Evolutionary conservation across 2,888 invertebrate genomes (phyloP).

Genomic region (Conistra vaccinii): DNA sequence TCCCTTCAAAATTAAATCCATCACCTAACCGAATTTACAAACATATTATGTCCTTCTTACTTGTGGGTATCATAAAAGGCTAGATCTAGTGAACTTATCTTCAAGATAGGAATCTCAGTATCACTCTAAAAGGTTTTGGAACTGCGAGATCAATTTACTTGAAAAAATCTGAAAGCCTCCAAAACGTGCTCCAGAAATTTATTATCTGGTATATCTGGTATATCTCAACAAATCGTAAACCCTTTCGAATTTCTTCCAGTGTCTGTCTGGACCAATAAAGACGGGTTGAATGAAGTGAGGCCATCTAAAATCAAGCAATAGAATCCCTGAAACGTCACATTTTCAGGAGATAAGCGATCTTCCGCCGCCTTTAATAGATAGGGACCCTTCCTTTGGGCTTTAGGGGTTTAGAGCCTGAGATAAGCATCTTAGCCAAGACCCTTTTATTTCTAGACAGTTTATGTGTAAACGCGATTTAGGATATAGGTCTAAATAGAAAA

Average conservation of each 20-base stretch:
- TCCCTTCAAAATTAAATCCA: neutral
- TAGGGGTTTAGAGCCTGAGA: slow-evolving; percentile 31
- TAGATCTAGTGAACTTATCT: neutral
- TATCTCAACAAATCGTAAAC: slow-evolving; percentile 33
- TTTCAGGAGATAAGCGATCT: slow-evolving; percentile 51
- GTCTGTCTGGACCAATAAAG: slow-evolving; percentile 42
- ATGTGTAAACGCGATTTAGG: slow-evolving; percentile 27
- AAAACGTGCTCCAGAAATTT: neutral
- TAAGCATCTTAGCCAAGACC: slow-evolving; percentile 38
- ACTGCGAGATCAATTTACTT: neutral
- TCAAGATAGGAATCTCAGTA: slow-evolving; percentile 8
- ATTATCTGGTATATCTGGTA: neutral
- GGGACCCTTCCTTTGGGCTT: slow-evolving; percentile 35
- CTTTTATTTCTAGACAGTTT: slow-evolving; percentile 35
- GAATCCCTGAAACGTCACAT: slow-evolving; percentile 42
- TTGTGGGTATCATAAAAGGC: too few relatives aligned
- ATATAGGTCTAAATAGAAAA: neutral
- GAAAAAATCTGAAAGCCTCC: neutral
- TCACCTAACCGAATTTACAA: neutral
- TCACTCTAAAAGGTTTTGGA: neutral
- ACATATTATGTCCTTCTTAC: neutral
- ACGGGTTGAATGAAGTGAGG: slow-evolving; percentile 39
- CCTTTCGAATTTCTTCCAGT: slow-evolving; percentile 25
- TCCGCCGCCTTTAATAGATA: slow-evolving; percentile 49
- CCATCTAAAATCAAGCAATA: slow-evolving; percentile 47